Conservation (phyloP, 2,113 vertebrate genomes). For the Pagrus major region DNA sequence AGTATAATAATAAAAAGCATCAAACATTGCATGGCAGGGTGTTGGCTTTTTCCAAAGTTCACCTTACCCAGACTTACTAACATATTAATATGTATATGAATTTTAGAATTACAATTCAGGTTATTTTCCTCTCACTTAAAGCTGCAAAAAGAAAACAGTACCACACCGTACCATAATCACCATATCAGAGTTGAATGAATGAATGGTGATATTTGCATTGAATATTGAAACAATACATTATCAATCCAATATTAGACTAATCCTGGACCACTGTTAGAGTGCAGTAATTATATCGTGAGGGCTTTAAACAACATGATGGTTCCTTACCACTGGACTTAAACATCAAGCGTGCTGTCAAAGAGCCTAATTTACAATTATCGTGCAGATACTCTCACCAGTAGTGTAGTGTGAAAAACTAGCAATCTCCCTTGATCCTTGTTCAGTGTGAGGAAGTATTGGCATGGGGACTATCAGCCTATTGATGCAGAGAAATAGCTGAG, state of each 20-base stretch:
- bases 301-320: constrained; percentile 23
- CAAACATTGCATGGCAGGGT: no score
- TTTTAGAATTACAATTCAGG: background rate
- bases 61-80: no score
- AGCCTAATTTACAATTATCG: constrained; percentile 47
- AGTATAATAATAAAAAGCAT: background rate
- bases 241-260: constrained; percentile 4
- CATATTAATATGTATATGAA: background rate
- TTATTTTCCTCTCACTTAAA: no score
- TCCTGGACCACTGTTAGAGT: background rate
- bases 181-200: background rate
- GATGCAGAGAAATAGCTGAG: constrained; percentile 30
- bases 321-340: constrained; percentile 17
- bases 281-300: constrained; percentile 27
- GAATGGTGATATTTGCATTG: background rate
- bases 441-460: constrained; percentile 27
- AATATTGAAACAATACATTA: background rate
- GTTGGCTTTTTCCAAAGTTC: no score
- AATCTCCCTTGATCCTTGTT: constrained; percentile 16
- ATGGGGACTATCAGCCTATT: constrained; percentile 10
- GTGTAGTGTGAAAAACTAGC: constrained; percentile 3
- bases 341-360: background rate
- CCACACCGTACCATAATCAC: background rate
- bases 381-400: background rate
- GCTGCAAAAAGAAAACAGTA: no score